A percentile compares a stretch with the other conserved stretches of the same genome.
phyloP scores from a whole-genome alignment of 2,888 invertebrate species.

The Geophilus truncorum region DNA sequence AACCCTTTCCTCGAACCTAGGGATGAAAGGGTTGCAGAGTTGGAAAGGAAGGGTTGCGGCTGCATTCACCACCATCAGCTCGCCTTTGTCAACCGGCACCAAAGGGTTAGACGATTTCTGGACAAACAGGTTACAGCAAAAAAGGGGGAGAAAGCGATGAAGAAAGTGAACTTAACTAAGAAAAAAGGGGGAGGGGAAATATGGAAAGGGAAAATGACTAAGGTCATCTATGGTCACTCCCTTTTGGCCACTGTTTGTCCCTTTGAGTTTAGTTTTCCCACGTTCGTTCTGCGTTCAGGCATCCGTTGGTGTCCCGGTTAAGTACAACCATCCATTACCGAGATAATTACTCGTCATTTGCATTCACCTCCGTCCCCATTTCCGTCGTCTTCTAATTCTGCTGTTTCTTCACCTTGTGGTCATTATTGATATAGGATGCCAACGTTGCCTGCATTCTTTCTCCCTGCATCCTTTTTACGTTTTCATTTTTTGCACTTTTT shows the following conservation, averaged over 20 bases:
- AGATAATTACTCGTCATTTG: slow-evolving; percentile 30
- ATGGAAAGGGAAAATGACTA: neutral
- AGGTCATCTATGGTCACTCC: slow-evolving; percentile 8
- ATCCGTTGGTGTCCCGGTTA: slow-evolving; percentile 27
- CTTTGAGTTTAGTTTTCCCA: neutral
- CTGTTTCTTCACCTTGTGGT: neutral
- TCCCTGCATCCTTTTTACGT: neutral
- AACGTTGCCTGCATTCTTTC: neutral
- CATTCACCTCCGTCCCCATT: slow-evolving; percentile 21
- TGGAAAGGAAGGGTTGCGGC: slow-evolving; percentile 30
- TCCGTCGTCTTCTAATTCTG: neutral
- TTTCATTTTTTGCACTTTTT: neutral
- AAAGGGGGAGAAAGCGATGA: slow-evolving; percentile 26
- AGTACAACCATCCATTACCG: slow-evolving; percentile 29
- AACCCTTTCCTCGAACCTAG: slow-evolving; percentile 12
- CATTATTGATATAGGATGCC: neutral
- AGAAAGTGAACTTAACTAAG: slow-evolving; percentile 28
- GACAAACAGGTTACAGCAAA: slow-evolving; percentile 31
- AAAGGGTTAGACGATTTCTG: slow-evolving; percentile 30
- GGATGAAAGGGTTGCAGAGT: slow-evolving; percentile 31
- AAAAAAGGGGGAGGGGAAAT: neutral
- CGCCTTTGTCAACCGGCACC: slow-evolving; percentile 28
- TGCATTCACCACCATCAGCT: slow-evolving; percentile 19
- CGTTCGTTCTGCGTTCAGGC: neutral
- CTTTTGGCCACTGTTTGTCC: slow-evolving; percentile 6